Evolutionary conservation across 1,140 invertebrate species (phyloP), one percentile per base, ranked within the genome.

Genomic region (Hycleus cichorii): DNA sequence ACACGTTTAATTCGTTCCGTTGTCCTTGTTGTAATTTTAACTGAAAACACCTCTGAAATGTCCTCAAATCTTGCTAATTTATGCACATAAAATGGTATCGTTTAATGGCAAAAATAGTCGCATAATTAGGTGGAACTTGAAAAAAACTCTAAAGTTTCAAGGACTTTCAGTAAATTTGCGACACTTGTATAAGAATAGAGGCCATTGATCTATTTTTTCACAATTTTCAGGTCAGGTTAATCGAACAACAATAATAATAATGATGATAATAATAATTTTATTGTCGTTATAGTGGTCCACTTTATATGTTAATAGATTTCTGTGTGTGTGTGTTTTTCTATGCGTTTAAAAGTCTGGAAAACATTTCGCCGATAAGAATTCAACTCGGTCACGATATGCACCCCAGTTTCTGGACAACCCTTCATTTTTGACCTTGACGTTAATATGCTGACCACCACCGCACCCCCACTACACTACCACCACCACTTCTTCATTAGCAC

Each of bases 351-450:
- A 52, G 42, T 32, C 50, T 32, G 32, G 38, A 58, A 42, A 58
- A 54, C 39, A 59, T 27, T 59, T 60, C 48, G 24, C 57, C 49
- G 47, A 53, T 53, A 47, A 45, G 47, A 59, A 47, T 52, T 48
- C 42, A 60, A 56, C 25, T 48, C 58, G 51, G 58, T 60, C 58
- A 60, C 58, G 58, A 47, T 11, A 55, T 59, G 49, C 46, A 47
- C 10, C 39, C 47, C 47, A 42, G 10, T 49, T 27, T 27, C 40
- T n/a, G 9, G 9, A 32, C 58, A 50, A 58, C 57, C 64, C 60
- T 64, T 64, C 60, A 62, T 62, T 57, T 59, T 59, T 63, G 64
- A 66, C 64, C 64, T 62, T 66, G 64, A 59, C n/a, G 50, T 18
- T 18, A 18, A 18, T 18, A 18, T 18, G 18, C 18, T 18, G 18